Base-by-base conservation (phyloP, 2,113 vertebrate species). In the Girardinichthys multiradiatus region DNA sequence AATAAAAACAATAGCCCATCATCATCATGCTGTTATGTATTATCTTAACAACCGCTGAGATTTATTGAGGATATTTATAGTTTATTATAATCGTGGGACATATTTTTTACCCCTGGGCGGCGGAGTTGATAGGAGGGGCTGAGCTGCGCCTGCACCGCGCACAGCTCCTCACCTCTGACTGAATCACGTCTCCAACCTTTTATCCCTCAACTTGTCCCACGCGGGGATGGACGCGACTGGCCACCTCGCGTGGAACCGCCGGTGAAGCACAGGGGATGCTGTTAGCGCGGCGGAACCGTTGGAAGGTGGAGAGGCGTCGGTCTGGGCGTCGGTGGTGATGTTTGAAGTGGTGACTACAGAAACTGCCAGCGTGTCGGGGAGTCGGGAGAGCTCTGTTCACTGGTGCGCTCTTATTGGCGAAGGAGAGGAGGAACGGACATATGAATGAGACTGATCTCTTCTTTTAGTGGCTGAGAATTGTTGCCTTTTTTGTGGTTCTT, bases 161-260 rank as follows among this genome's bases (percentile, higher is more conserved):
- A 81, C 81, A 80, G 86, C 87, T 42, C 7, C 86, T 89, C 88
- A 91, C 86, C 89, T 88, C 88, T 74, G 69, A 69, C 86, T 80
- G 73, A 77, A 79, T 68, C 82, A 63, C 72, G 1, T 67, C 74
- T 42, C 72, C 81, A 80, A 54, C 81, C 82, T 86, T 69, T 80
- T 76, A 73, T 77, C 86, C 66, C 74, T 4, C 68, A 84, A 86
- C 87, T 87, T 88, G 90, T 90, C 91, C 91, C 91, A 85, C 86
- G 75, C 27, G 28, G 83, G 86, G 86, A 92, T 84, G 86, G 75
- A 81, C 26, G 80, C 79, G 61, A 81, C 31, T 39, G 13, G 58
- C 54, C 0, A 78, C 75, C 45, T 30, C 26, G 64, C 27, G 48
- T n/a, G 79, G 81, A 74, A 33, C 64, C 58, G 72, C 58, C 67